Base-by-base conservation (phyloP, 2,888 invertebrate genomes). In the Agrilus mali region DNA sequence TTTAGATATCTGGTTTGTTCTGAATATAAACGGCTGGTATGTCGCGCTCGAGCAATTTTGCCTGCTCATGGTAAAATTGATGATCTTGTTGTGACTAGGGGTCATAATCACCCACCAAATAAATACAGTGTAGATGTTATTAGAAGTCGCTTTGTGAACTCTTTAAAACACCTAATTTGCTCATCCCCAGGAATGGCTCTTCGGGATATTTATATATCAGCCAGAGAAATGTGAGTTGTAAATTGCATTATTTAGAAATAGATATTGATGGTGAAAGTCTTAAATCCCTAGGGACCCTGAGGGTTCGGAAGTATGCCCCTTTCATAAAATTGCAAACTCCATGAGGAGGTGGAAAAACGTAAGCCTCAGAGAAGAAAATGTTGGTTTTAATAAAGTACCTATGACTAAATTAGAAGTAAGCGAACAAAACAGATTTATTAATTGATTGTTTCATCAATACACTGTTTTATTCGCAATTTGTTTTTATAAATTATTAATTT, bases 51-150 rank as follows among this genome's bases (percentile, higher is more conserved):
- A 20, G 60, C 58, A 4, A 55, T 53, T 36, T 50, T 58, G 10
- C 54, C 56, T 8, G 31, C 47, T 33, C 51, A 50, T 33, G 51
- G 53, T 35, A 48, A 50, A 22, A 36, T 48, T 7, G 47, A 53
- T 3, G 53, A 56, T 17, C 40, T 60, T 7, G 47, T 57, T 14
- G 20, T 59, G 33, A 47, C 50, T 2, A 53, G 43, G 27, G 49
- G 47, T 22, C 60, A 60, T 33, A 54, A 53, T 36, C 60, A 60
- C 47, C 55, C 59, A 5, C 58, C 58, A 2, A 51, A 51, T 39
- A 40, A 40, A 10, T 46, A 50, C 15, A 50, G 46, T n/a, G 43
- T 38, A 14, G 37, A 41, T 8, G 10, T 27, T 5, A 27, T 2
- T 27, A 44, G 38, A 31, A 32, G 42, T 12, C 36, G 47, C 14